Evolutionary conservation across 2,888 invertebrate species (phyloP).

Genomic region (Epinotia demarniana): DNA sequence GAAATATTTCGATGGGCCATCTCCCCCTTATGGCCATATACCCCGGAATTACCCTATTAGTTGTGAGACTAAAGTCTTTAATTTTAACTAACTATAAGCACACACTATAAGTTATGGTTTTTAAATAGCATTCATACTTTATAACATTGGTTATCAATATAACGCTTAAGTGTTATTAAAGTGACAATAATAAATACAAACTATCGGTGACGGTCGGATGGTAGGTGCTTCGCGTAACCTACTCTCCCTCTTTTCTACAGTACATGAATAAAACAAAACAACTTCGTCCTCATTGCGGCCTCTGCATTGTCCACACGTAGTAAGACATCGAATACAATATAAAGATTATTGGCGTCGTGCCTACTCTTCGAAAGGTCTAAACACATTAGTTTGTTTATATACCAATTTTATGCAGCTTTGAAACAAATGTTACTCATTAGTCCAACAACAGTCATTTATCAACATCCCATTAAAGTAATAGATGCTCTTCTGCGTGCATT

Average conservation of each 20-base stretch:
- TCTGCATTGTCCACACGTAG: constrained; percentile 38
- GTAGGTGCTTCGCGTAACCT: constrained; percentile 33
- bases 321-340: constrained; percentile 48
- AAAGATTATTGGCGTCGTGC: constrained; percentile 46
- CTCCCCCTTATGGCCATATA: too few species aligned
- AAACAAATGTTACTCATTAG: constrained; percentile 6
- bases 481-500: not conserved
- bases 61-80: constrained; percentile 23
- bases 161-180: constrained; percentile 31
- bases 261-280: constrained; percentile 43
- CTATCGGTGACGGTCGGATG: constrained; percentile 5
- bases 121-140: not conserved
- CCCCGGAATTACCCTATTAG: too few species aligned
- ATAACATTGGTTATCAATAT: constrained; percentile 48
- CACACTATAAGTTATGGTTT: not conserved
- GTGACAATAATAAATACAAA: constrained; percentile 1
- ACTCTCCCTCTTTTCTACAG: constrained; percentile 45
- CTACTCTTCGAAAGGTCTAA: constrained; percentile 4
- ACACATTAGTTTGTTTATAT: constrained; percentile 9
- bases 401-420: not conserved
- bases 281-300: constrained; percentile 40
- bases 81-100: not conserved
- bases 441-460: not conserved
- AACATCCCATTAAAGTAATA: not conserved
- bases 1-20: too few species aligned